Evolutionary conservation across 2,113 vertebrate species (phyloP).

Genomic region (Equus przewalskii): DNA sequence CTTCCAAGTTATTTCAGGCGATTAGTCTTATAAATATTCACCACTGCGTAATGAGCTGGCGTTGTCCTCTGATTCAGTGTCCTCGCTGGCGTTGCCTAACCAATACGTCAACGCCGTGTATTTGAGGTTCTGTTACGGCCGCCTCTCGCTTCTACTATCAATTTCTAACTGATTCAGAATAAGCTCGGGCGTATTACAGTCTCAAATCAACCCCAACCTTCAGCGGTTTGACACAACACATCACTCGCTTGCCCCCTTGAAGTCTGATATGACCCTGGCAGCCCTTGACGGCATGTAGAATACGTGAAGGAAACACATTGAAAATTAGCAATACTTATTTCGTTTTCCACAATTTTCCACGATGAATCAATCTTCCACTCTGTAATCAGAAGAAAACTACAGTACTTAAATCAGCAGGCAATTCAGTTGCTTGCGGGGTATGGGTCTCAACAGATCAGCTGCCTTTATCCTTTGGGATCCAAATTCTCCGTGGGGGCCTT

Average conservation of each 20-base stretch:
- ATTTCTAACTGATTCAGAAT: neutral
- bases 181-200: neutral
- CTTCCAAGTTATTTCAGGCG: neutral
- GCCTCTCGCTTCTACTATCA: neutral
- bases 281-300: neutral
- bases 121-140: neutral
- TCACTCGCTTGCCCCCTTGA: neutral
- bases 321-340: neutral
- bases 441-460: neutral
- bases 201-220: neutral
- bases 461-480: neutral
- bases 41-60: rapidly evolving
- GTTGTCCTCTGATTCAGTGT: too few species aligned
- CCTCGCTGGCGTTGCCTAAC: neutral
- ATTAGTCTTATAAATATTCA: neutral
- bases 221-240: neutral
- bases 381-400: neutral
- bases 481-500: neutral
- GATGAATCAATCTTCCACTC: neutral
- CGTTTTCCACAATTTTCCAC: neutral
- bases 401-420: neutral
- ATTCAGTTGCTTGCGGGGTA: neutral
- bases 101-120: rapidly evolving
- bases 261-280: neutral
- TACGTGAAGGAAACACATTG: neutral